Percentiles rank a stretch among this genome's conserved stretches.
Evolutionary conservation across 2,113 vertebrate species (phyloP).

Genomic region (Bufo gargarizans): DNA sequence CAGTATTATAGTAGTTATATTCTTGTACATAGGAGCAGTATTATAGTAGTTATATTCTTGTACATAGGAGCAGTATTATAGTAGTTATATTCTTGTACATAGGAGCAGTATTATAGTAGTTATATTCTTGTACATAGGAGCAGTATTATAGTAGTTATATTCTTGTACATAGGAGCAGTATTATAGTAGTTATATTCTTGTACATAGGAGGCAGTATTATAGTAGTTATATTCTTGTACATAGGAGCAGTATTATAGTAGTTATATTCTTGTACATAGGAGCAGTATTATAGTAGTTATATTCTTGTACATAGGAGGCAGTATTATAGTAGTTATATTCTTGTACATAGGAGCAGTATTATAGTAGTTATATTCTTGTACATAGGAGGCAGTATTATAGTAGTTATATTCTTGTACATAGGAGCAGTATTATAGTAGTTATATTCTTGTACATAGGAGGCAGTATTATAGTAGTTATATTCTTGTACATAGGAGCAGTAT

Average conservation of each 20-base stretch:
- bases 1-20: constrained; percentile 13
- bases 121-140: too few species aligned
- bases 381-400: not conserved
- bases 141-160: too few species aligned
- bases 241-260: not conserved
- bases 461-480: constrained; percentile 10
- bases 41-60: constrained; percentile 9
- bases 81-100: not conserved
- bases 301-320: not conserved
- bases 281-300: constrained; percentile 1
- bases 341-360: too few species aligned
- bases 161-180: too few species aligned
- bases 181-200: constrained; percentile 2
- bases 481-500: not conserved
- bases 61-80: not conserved
- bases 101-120: too few species aligned
- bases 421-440: not conserved
- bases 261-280: not conserved
- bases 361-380: too few species aligned
- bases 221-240: not conserved
- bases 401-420: constrained; percentile 1
- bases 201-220: not conserved
- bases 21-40: not conserved
- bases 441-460: constrained; percentile 4
- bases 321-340: too few species aligned